These are phyloP conservation scores for Adelognathus sp. DNA, from an alignment of 2,888 invertebrate genomes.

Conservation along the genomic window DNA sequence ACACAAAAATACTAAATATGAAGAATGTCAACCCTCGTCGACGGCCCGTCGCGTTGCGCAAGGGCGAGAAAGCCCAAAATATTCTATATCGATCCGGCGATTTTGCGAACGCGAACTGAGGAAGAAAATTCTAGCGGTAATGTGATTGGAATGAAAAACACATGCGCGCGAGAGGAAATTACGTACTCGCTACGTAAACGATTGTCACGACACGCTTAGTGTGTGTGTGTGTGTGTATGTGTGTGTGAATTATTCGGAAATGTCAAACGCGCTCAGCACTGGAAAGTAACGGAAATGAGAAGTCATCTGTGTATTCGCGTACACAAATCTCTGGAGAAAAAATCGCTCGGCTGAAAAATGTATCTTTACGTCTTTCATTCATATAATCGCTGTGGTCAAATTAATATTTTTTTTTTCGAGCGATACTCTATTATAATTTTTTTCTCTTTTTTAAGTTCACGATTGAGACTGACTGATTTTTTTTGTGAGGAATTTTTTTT, in stretches of 20 bases:
- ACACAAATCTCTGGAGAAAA: conserved; percentile 22
- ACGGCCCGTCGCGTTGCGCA: conserved; percentile 16
- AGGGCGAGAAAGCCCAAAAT: conserved; percentile 14
- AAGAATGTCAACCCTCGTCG: conserved; percentile 13
- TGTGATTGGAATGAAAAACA: neutral
- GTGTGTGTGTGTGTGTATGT: too few relatives aligned
- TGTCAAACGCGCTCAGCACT: neutral
- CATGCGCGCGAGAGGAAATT: neutral
- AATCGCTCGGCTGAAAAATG: neutral
- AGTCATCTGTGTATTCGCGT: neutral
- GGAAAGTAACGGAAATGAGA: neutral
- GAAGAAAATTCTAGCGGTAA: neutral
- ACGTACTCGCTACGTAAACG: neutral
- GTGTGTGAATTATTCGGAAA: too few relatives aligned
- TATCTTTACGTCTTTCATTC: conserved; percentile 12
- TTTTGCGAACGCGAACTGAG: conserved; percentile 15
- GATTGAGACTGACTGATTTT: conserved; percentile 52
- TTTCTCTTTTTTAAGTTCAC: conserved; percentile 40
- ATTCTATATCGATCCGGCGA: conserved; percentile 49
- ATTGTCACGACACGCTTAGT: neutral
- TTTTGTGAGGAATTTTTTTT: conserved; percentile 28
- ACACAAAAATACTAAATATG: conserved; percentile 2
- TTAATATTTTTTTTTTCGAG: conserved; percentile 32
- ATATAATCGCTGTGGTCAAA: conserved; percentile 9
- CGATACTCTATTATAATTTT: too few relatives aligned